Evolutionary conservation across 1,140 invertebrate species (phyloP), one percentile per base, ranked within the genome.

Genomic region (Heliothis virescens): DNA sequence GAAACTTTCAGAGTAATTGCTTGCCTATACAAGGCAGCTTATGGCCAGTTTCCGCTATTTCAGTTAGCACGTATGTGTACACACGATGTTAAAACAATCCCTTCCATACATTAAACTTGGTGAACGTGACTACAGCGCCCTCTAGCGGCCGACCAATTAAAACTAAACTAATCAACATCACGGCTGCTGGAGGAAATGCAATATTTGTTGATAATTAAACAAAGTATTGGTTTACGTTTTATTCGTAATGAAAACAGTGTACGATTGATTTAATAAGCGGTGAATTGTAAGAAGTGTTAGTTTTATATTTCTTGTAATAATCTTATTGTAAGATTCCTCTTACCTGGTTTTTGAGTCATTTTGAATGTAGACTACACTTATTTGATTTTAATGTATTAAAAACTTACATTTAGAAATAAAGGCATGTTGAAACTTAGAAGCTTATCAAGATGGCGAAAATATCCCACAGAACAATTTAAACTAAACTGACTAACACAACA

Each of bases 61-160:
- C 74, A 65, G 47, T 76, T 76, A 76, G 74, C 74, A 76, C 74
- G 74, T 63, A 63, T 76, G 74, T 76, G 74, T 76, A 76, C 74
- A 76, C 60, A 76, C 63, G 53, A 65, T n/a, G 60, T 26, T 76
- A 29, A 76, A 76, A 76, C 74, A 76, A 76, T 76, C 59, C 48
- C 60, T 47, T 13, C 48, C 41, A 26, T 65, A 53, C 74, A 53
- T 52, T 62, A 63, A 69, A 76, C 73, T 11, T 52, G 52, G 26
- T 18, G 74, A 16, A 76, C 74, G 74, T 76, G 74, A 50, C 60
- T 18, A 7, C 47, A 29, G 60, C 60, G 74, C 74, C 74, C 60
- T 65, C 74, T 76, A n/a, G 18, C 74, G 48, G 59, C 26, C 59
- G 60, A n/a, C 60, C 48, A 76, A 76, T 76, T 65, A 76, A 76